Evolutionary conservation across 2,888 invertebrate genomes (phyloP).

Genomic region (Thelaira solivaga): DNA sequence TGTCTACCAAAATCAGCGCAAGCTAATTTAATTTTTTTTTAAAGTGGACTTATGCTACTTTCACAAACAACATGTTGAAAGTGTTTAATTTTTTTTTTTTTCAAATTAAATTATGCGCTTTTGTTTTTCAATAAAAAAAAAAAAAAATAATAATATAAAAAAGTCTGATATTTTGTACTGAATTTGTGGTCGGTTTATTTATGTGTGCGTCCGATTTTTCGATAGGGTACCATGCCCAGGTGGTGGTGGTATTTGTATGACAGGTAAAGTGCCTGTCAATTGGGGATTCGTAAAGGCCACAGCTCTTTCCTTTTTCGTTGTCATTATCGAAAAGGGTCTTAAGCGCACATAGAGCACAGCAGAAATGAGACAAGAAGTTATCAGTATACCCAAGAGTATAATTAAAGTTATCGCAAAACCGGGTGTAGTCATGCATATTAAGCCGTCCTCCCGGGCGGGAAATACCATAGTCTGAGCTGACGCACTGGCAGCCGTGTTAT

Average conservation of each 20-base stretch:
- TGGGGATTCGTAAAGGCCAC: slow-evolving; percentile 76
- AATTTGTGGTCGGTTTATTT: slow-evolving; percentile 30
- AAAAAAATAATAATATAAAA: no score
- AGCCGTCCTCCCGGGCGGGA: slow-evolving; percentile 82
- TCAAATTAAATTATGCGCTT: slow-evolving; percentile 13
- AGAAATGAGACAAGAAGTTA: slow-evolving; percentile 91
- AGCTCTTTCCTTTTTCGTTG: slow-evolving; percentile 75
- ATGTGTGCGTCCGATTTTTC: slow-evolving; percentile 66
- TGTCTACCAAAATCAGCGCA: no score
- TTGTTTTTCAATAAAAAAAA: slow-evolving; percentile 51
- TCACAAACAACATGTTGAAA: no score
- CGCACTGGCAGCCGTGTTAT: slow-evolving; percentile 78
- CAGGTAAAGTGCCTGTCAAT: slow-evolving; percentile 70
- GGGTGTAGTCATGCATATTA: slow-evolving; percentile 96
- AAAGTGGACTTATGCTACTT: no score
- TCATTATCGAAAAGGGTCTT: slow-evolving; percentile 82
- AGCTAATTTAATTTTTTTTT: no score
- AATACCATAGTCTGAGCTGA: slow-evolving; percentile 84
- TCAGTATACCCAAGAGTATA: slow-evolving; percentile 87
- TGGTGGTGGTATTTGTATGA: slow-evolving; percentile 72
- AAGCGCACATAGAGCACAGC: slow-evolving; percentile 90
- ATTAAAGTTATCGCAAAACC: slow-evolving; percentile 92
- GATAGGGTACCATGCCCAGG: slow-evolving; percentile 71
- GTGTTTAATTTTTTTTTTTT: neutral
- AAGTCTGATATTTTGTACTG: slow-evolving; percentile 56